Evolutionary conservation across 2,113 vertebrate genomes (phyloP), one percentile per base, ranked within the genome.

Genomic region (Pelusios castaneus): DNA sequence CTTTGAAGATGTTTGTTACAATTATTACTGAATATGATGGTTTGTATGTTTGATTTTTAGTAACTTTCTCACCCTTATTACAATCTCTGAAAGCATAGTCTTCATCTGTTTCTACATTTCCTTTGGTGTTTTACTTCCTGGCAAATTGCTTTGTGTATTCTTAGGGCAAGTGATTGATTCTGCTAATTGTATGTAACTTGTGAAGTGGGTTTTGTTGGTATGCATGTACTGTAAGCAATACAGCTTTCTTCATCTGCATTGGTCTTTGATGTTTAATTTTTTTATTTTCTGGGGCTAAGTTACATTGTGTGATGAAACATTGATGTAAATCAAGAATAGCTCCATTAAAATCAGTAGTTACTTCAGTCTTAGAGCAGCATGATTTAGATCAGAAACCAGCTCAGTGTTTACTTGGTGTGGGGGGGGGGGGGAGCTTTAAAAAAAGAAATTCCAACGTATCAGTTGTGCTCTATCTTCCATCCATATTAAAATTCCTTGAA

Each of bases 311-410:
- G 88, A 80, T 60, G 88, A 25, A 92, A 81, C 49, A 73, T 27
- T 34, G 31, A 85, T 63, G 73, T 60, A 91, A 94, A 63, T 49
- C 58, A 41, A 47, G 29, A 89, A 77, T 38, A 70, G 63, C 63
- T 70, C n/a, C 17, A 38, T 89, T 90, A 86, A 93, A 92, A 52
- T 91, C 54, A 85, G 54, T 80, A 56, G n/a, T 12, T 91, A 88
- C 41, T 92, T 92, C 52, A 76, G 86, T 90, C 77, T 84, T 54
- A 77, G 77, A 82, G 49, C 76, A 56, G 58, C 2, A 1, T 25
- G 83, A 77, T 80, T 75, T 87, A 78, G 6, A 90, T 60, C 38
- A 10, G 29, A 73, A 91, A 76, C 41, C 91, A 45, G 80, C 82
- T 84, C 63, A 38, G 17, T 70, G 67, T n/a, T 83, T 76, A 8